Conservation (phyloP, 2,888 invertebrate species). For the Bursaphelenchus okinawaensis region DNA sequence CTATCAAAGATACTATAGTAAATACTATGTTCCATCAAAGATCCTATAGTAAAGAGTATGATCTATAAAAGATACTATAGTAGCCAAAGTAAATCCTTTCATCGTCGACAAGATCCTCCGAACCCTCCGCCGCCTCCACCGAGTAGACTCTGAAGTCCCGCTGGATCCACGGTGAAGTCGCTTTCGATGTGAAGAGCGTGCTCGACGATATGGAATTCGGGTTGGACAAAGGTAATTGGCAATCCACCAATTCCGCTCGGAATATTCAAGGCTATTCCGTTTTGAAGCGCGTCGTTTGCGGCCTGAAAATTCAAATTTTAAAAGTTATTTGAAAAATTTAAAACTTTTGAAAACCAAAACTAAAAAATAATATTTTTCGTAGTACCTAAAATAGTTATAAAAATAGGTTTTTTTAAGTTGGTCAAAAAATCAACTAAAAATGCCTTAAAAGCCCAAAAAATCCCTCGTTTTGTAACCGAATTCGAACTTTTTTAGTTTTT, state of each 20-base stretch:
- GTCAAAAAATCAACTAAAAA: no score
- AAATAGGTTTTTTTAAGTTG: background rate
- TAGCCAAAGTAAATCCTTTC: background rate
- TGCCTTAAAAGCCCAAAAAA: background rate
- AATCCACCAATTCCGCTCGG: slow-evolving; percentile 38
- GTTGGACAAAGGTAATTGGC: slow-evolving; percentile 46
- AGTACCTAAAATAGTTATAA: slow-evolving; percentile 7
- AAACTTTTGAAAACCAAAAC: slow-evolving; percentile 1
- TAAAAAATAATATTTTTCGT: background rate
- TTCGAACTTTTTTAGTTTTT: no score
- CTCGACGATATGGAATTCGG: slow-evolving; percentile 42
- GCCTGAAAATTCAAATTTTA: slow-evolving; percentile 36
- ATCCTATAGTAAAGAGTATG: no score
- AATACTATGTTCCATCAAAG: no score
- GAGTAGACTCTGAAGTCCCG: background rate
- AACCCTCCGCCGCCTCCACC: slow-evolving; percentile 13
- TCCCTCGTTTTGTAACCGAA: no score
- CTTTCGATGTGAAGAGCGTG: slow-evolving; percentile 47
- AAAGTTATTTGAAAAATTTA: slow-evolving; percentile 1
- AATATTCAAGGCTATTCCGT: slow-evolving; percentile 43
- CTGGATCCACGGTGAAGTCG: slow-evolving; percentile 41
- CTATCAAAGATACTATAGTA: no score
- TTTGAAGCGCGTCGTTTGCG: slow-evolving; percentile 45
- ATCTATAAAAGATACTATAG: no score
- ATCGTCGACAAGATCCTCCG: slow-evolving; percentile 11